Percentiles rank a stretch among this genome's conserved stretches.
Conservation (phyloP, 2,888 invertebrate species). For the Agrochola macilenta region DNA sequence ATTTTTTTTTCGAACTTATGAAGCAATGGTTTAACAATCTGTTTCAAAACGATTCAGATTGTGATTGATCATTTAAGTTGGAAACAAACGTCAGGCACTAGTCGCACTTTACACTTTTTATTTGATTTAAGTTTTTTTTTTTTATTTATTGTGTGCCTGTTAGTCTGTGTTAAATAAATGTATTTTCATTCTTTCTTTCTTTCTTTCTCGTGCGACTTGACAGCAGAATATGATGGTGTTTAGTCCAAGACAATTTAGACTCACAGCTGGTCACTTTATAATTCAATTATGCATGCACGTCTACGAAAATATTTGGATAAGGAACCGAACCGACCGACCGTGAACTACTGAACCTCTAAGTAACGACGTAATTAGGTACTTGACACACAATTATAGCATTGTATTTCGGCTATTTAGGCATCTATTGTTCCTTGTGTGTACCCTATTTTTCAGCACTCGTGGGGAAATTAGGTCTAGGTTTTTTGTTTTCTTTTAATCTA, state of each 20-base stretch:
- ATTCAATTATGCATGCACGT: slow-evolving; percentile 46
- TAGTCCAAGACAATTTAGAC: background rate
- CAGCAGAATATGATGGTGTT: background rate
- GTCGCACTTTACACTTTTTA: too few species aligned
- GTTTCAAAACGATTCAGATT: too few species aligned
- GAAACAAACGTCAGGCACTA: too few species aligned
- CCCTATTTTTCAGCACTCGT: background rate
- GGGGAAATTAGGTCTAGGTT: slow-evolving; percentile 16
- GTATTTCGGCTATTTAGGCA: slow-evolving; percentile 11
- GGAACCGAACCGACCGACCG: slow-evolving; percentile 23
- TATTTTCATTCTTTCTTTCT: too few species aligned
- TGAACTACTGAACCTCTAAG: slow-evolving; percentile 58
- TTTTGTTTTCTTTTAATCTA: background rate
- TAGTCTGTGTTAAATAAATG: too few species aligned
- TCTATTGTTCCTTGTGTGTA: slow-evolving; percentile 24
- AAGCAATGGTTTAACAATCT: too few species aligned
- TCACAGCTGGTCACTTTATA: background rate
- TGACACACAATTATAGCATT: slow-evolving; percentile 35
- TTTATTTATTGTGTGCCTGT: too few species aligned
- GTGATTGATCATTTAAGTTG: too few species aligned
- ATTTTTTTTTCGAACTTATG: too few species aligned
- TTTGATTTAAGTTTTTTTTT: too few species aligned
- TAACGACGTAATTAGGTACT: slow-evolving; percentile 30
- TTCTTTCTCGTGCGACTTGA: background rate
- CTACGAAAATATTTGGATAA: slow-evolving; percentile 47